Evolutionary conservation across 2,888 invertebrate species (phyloP).

Genomic region (Brachylomia viminalis): DNA sequence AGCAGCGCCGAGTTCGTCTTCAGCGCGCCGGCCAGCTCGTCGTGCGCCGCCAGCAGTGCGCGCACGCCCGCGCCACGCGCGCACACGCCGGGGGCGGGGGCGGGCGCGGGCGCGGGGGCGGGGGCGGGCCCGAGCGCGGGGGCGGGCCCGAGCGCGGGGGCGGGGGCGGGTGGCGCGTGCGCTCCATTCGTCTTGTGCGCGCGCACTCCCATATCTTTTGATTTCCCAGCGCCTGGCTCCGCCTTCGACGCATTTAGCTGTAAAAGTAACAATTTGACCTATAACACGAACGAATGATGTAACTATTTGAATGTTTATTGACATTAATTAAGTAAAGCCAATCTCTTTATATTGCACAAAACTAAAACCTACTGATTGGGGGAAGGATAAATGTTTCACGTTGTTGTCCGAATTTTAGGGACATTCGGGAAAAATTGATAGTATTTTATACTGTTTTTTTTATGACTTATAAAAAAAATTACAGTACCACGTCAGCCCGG

Average conservation of each 20-base stretch:
- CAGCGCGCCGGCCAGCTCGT: slow-evolving; percentile 72
- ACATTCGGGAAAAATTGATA: too few species aligned
- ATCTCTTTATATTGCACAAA: too few species aligned
- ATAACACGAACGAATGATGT: not conserved
- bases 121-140: slow-evolving; percentile 58
- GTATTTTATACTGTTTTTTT: too few species aligned
- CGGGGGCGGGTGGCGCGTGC: slow-evolving; percentile 65
- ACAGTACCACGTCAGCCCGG: too few species aligned
- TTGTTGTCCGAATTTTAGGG: too few species aligned
- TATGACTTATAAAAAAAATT: too few species aligned
- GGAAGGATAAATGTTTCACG: too few species aligned
- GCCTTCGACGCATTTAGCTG: slow-evolving; percentile 42
- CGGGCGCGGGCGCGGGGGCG: slow-evolving; percentile 60
- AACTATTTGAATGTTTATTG: not conserved
- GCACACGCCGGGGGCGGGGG: too few species aligned
- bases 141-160: too few species aligned
- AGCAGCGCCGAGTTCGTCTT: slow-evolving; percentile 52
- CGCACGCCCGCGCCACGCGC: too few species aligned
- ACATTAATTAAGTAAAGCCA: too few species aligned
- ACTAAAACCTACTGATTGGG: too few species aligned
- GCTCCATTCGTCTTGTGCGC: slow-evolving; percentile 5
- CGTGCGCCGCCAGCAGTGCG: slow-evolving; percentile 80
- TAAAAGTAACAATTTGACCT: not conserved
- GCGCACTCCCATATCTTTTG: not conserved
- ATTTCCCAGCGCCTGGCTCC: slow-evolving; percentile 4